Evolutionary conservation across 2,888 invertebrate genomes (phyloP), one percentile per base, ranked within the genome.

Genomic region (Petrolisthes cinctipes): DNA sequence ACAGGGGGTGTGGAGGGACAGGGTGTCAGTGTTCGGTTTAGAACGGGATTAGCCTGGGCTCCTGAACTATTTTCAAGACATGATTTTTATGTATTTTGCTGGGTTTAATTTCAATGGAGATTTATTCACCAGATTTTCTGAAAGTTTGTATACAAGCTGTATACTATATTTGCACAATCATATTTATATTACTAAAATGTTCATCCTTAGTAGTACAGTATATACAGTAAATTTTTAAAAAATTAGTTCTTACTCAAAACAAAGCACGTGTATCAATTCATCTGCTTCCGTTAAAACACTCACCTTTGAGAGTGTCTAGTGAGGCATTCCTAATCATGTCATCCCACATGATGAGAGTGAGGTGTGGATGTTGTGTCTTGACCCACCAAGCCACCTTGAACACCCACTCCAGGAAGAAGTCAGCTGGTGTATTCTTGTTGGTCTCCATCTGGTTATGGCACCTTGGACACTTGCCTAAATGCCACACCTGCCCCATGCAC

Each of bases 271-370:
- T 23, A 54, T 14, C 11, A 6, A 80, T 71, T 54, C 68, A 85
- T 37, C 37, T 37, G 37, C 51, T 78, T 17, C 78, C 51, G 23
- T 51, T 17, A 78, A 9, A 20, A 7, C n/a, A 54, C 61, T 80
- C 73, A 90, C 90, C 85, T 85, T 85, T 93, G 92, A 95, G 93
- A 89, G 94, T 94, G 90, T 94, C 94, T 75, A 94, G 92, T 4
- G 95, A 93, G 91, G 95, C 93, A 91, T 95, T 95, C 0, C 96
- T 93, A 84, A 96, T 92, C 96, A 96, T 96, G 92, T 96, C 96
- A 92, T 96, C 96, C 96, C 96, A 96, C 92, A 96, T 95, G 88
- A 96, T 95, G 0, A 95, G 93, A n/a, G 94, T 94, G 54, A 95
- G 92, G 51, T 94, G 90, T 0, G 92, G 93, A 93, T 95, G 95